Evolutionary conservation across 2,113 vertebrate genomes (phyloP).

Genomic region (Cynopterus brachyotis): DNA sequence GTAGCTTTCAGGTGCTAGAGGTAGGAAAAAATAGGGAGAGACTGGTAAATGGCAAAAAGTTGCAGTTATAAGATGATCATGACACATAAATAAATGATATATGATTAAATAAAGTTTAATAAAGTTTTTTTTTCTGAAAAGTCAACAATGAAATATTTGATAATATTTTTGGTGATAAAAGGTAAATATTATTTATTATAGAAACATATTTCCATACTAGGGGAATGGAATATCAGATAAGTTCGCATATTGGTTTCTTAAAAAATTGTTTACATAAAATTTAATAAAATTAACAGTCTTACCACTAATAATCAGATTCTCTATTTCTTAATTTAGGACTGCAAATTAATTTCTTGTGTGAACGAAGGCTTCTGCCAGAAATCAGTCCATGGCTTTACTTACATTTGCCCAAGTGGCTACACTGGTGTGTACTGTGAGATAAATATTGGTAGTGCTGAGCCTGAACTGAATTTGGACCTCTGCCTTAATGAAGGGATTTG

Average conservation of each 20-base stretch:
- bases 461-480: background rate
- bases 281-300: background rate
- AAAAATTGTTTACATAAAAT: background rate
- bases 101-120: background rate
- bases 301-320: background rate
- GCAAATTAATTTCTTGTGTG: slow-evolving; percentile 82
- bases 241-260: background rate
- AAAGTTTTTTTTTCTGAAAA: background rate
- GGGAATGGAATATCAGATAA: background rate
- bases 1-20: background rate
- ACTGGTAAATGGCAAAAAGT: background rate
- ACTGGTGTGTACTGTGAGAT: slow-evolving; percentile 86
- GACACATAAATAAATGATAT: background rate
- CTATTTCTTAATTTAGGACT: slow-evolving; percentile 82
- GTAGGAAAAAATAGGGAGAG: background rate
- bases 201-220: background rate
- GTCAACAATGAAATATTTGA: background rate
- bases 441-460: slow-evolving; percentile 70
- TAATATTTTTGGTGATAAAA: background rate
- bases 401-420: slow-evolving; percentile 85
- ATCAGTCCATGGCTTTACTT: slow-evolving; percentile 83
- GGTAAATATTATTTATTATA: background rate
- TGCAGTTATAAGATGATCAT: background rate
- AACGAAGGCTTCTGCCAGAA: slow-evolving; percentile 87
- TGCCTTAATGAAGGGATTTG: slow-evolving; percentile 72